These are phyloP conservation scores for Acheta domesticus DNA, from an alignment of 2,888 invertebrate genomes.

Conservation along the genomic window DNA sequence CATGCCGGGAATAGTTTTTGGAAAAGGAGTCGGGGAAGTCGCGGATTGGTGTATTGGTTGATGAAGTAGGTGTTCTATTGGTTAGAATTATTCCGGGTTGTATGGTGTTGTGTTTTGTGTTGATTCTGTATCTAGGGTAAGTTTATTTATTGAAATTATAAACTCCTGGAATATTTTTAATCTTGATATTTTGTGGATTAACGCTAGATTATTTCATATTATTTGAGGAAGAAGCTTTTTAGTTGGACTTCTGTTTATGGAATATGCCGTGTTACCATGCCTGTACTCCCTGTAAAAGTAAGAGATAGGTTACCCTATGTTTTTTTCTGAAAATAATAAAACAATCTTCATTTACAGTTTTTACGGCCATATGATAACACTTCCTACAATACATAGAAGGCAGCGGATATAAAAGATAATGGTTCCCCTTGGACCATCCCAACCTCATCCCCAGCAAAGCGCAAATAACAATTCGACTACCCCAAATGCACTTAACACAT, in stretches of 20 bases:
- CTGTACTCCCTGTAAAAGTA: no score
- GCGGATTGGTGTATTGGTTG: neutral
- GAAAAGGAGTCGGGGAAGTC: neutral
- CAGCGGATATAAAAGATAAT: slow-evolving; percentile 47
- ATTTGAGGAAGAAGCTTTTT: no score
- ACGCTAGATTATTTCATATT: no score
- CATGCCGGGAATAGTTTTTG: slow-evolving; percentile 30
- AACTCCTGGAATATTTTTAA: neutral
- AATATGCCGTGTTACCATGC: no score
- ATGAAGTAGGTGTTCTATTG: neutral
- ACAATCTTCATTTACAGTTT: neutral
- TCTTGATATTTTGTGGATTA: no score
- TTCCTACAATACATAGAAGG: neutral
- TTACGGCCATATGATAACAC: neutral
- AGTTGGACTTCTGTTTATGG: no score
- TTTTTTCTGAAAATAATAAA: no score
- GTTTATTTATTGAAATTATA: neutral
- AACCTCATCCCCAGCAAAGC: slow-evolving; percentile 50
- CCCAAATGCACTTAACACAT: slow-evolving; percentile 30
- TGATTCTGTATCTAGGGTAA: neutral
- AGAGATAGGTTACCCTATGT: no score
- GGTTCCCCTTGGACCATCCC: slow-evolving; percentile 69
- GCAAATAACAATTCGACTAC: slow-evolving; percentile 33
- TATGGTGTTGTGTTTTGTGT: neutral
- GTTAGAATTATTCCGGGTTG: neutral